Conservation (phyloP, 2,888 invertebrate species). For the Pteria penguin region DNA sequence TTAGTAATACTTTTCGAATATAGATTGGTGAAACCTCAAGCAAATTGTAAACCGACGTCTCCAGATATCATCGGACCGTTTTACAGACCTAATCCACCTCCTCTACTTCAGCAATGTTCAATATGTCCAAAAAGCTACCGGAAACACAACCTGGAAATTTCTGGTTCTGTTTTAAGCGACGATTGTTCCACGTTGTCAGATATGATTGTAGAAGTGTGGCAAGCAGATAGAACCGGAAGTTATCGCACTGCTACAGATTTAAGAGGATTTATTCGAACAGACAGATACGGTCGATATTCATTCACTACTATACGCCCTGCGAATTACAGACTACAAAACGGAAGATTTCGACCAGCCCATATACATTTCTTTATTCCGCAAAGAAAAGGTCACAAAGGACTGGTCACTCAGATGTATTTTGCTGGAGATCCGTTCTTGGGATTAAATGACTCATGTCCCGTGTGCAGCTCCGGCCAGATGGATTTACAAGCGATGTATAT, state of each 20-base stretch:
- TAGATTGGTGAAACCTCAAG: too few relatives aligned
- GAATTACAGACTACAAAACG: constrained; percentile 15
- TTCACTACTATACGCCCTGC: constrained; percentile 34
- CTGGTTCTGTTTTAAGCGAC: constrained; percentile 9
- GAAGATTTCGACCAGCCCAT: constrained; percentile 23
- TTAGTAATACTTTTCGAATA: too few relatives aligned
- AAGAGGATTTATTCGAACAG: constrained; percentile 27
- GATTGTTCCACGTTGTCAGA: constrained; percentile 22
- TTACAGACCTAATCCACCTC: constrained; percentile 20
- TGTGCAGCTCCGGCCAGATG: constrained; percentile 17
- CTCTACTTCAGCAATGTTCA: constrained; percentile 16
- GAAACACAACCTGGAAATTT: constrained; percentile 4
- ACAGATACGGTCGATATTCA: constrained; percentile 25
- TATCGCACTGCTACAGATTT: constrained; percentile 7
- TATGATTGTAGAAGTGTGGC: constrained; percentile 28
- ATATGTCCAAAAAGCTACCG: background rate
- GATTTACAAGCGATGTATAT: constrained; percentile 17
- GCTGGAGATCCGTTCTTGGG: constrained; percentile 27
- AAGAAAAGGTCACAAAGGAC: constrained; percentile 4
- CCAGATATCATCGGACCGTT: constrained; percentile 32
- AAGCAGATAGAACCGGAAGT: constrained; percentile 24
- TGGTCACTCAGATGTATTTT: constrained; percentile 37
- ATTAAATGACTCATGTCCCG: constrained; percentile 23
- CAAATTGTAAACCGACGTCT: constrained; percentile 23
- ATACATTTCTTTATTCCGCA: constrained; percentile 28